Evolutionary conservation across 2,797 vertebrate genomes (phyloP).

Genomic region (Notoglanidium macrostoma): DNA sequence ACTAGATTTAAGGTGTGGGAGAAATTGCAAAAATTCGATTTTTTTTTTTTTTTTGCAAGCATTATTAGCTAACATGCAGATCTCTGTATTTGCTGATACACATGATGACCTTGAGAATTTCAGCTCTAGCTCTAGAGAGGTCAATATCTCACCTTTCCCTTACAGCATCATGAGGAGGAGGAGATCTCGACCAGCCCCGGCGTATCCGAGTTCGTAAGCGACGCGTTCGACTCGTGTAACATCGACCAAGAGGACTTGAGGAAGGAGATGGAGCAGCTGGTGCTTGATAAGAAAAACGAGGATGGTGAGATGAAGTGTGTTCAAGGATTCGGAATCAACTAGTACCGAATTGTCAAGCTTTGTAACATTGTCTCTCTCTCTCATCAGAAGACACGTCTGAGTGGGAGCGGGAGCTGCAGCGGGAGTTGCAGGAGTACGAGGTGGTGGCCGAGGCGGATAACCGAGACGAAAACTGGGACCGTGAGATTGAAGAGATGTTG

Average conservation of each 20-base stretch:
- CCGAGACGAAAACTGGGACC: conserved; percentile 91
- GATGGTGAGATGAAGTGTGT: conserved; percentile 76
- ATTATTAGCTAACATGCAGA: not conserved
- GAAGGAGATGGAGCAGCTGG: conserved; percentile 97
- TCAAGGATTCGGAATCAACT: not conserved
- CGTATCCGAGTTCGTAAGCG: conserved; percentile 95
- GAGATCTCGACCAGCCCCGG: conserved; percentile 95
- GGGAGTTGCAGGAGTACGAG: conserved; percentile 93
- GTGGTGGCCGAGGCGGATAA: conserved; percentile 86
- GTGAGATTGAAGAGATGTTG: conserved; percentile 94
- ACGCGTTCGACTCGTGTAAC: conserved; percentile 87
- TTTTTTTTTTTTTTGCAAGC: not conserved
- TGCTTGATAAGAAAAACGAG: conserved; percentile 89
- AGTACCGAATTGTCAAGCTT: not conserved
- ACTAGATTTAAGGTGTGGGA: not conserved
- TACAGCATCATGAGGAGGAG: conserved; percentile 84
- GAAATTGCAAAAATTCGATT: not conserved
- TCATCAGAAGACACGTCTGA: conserved; percentile 82
- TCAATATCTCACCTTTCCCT: not conserved
- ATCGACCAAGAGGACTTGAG: conserved; percentile 91
- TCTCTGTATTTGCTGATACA: not conserved
- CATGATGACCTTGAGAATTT: not conserved
- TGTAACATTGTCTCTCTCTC: not conserved
- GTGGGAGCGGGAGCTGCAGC: conserved; percentile 94
- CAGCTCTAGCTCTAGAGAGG: not conserved